Evolutionary conservation across 2,888 invertebrate genomes (phyloP), one percentile per base, ranked within the genome.

Genomic region (Incurvaria masculella): DNA sequence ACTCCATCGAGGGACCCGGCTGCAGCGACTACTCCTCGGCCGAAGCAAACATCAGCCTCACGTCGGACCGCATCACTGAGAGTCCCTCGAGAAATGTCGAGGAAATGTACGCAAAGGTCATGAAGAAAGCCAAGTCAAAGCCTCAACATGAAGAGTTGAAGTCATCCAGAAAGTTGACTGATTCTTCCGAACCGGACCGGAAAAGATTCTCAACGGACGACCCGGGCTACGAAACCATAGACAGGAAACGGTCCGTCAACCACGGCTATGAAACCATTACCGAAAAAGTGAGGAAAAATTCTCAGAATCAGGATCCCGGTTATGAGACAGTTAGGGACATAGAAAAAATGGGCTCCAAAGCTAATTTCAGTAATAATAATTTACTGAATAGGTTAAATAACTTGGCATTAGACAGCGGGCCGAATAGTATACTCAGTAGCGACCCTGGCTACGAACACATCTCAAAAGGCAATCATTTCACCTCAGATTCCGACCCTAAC

Each of bases 41-140:
- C 1, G 73, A 71, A 4, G 62, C 68, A 5, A 68, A 68, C 53
- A 61, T 58, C 26, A 69, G 61, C 59, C 57, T 61, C 43, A 64
- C 59, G 49, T 65, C 64, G 45, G 76, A 69, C 56, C 71, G 71
- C 61, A 68, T 63, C 58, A 74, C 64, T 49, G 83, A 75, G 42
- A 84, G 84, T 60, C 84, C 84, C 1, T 79, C 82, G 19, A 82
- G 85, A 53, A 89, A 88, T 56, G 71, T 92, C n/a, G 93, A 93
- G 58, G 92, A 91, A 59, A 89, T 94, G 86, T 94, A 94, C 65
- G 93, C 93, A 2, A 94, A 93, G 75, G 93, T 93, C 18, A 82
- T 85, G 61, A 90, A 90, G 63, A 87, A 84, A 64, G 74, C 81
- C 51, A 87, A 86, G 70, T 73, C 56, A 40, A 68, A 64, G 61